Evolutionary conservation across 2,113 vertebrate genomes (phyloP).

Genomic region (Psilopsiagon aymara): DNA sequence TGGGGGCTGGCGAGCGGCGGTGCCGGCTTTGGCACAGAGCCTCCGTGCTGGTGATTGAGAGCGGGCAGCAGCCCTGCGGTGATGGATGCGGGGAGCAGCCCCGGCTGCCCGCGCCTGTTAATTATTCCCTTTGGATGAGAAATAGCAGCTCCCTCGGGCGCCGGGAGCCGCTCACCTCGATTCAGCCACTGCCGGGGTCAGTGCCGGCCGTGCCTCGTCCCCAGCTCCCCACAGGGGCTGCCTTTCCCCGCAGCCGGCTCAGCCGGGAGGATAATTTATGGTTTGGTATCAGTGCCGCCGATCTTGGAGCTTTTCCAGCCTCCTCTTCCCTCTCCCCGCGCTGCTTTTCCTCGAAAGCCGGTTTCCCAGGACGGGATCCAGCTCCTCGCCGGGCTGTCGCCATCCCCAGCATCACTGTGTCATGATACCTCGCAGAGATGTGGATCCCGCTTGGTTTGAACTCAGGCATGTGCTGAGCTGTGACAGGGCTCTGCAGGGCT

Average conservation of each 20-base stretch:
- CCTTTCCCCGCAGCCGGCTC: neutral
- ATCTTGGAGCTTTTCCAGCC: constrained; percentile 61
- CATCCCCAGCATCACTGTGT: neutral
- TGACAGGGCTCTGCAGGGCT: neutral
- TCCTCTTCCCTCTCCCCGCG: constrained; percentile 48
- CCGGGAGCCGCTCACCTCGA: neutral
- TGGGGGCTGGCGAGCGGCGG: fast-evolving
- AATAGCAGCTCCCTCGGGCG: neutral
- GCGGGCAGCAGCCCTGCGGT: neutral
- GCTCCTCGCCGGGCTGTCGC: neutral
- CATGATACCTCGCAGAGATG: neutral
- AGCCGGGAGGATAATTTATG: constrained; percentile 32
- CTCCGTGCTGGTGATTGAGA: neutral
- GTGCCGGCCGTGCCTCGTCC: neutral
- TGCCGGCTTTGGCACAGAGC: neutral
- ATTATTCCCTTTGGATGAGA: neutral
- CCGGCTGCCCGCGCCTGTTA: neutral
- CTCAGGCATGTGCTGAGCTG: neutral
- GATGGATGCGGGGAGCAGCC: constrained; percentile 38
- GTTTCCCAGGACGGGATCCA: neutral
- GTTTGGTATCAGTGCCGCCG: constrained; percentile 35
- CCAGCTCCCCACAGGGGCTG: neutral
- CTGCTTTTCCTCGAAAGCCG: constrained; percentile 47
- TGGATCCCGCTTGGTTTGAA: fast-evolving
- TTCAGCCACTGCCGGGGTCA: neutral